Percentiles rank a stretch among this genome's conserved stretches.
These are phyloP conservation scores for Lates calcarifer DNA, from an alignment of 2,113 vertebrate genomes.

Conservation along the genomic window DNA sequence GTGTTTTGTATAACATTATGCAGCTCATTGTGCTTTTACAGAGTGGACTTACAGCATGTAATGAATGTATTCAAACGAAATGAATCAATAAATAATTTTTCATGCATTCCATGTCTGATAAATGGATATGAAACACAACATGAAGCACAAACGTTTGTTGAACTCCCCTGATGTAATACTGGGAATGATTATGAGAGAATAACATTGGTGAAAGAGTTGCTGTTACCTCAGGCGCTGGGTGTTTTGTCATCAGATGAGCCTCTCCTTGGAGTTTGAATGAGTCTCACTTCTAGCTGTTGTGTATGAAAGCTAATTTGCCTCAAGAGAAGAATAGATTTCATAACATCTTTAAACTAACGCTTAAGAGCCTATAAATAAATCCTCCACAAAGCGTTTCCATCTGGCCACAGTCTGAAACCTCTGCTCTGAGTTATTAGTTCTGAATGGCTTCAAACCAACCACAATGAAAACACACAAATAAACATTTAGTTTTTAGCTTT, in stretches of 20 bases:
- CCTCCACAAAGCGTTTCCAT: not conserved
- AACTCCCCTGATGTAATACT: not conserved
- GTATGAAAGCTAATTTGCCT: slow-evolving; percentile 3
- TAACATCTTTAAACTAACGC: not conserved
- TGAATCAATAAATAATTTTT: too few relatives aligned
- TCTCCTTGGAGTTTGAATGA: not conserved
- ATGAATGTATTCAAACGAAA: too few relatives aligned
- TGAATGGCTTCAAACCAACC: not conserved
- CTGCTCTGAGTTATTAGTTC: not conserved
- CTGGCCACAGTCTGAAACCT: not conserved
- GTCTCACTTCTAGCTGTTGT: not conserved
- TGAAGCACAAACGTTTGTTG: not conserved
- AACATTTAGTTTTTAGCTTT: too few relatives aligned
- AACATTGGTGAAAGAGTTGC: not conserved
- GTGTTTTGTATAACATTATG: too few relatives aligned
- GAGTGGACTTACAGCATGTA: too few relatives aligned
- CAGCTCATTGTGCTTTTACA: too few relatives aligned
- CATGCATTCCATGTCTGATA: too few relatives aligned
- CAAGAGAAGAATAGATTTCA: not conserved
- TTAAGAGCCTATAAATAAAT: not conserved
- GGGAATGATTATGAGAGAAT: slow-evolving; percentile 3
- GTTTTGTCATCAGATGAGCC: not conserved
- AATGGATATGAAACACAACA: not conserved
- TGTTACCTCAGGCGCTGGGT: not conserved
- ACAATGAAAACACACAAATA: not conserved